A percentile compares a stretch with the other conserved stretches of the same genome.
phyloP scores from a whole-genome alignment of 2,888 invertebrate species.

The Lasioglossum oenotherae region DNA sequence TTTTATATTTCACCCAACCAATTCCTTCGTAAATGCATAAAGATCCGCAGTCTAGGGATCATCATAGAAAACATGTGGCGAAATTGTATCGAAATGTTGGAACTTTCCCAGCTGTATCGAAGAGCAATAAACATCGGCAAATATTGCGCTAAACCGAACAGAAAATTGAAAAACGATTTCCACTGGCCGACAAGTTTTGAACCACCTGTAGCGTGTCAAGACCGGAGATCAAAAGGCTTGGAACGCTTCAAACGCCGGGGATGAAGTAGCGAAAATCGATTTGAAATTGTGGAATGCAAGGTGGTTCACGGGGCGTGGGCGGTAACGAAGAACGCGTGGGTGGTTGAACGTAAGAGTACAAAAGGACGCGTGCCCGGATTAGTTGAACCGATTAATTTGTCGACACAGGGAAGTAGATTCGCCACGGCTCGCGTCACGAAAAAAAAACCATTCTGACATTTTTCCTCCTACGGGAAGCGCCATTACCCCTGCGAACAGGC shows the following conservation, averaged over 20 bases:
- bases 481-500: constrained; percentile 30
- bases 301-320: neutral
- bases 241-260: neutral
- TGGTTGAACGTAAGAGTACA: neutral
- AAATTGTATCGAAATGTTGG: neutral
- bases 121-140: neutral
- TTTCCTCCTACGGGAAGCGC: constrained; percentile 16
- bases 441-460: constrained; percentile 32
- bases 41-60: too few relatives aligned
- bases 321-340: neutral
- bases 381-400: constrained; percentile 25
- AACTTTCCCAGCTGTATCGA: neutral
- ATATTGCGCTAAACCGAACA: neutral
- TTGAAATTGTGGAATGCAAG: neutral
- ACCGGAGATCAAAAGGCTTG: neutral
- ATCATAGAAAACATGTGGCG: too few relatives aligned
- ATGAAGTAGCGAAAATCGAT: neutral
- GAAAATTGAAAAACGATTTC: neutral
- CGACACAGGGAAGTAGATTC: neutral
- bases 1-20: too few relatives aligned
- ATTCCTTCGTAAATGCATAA: too few relatives aligned
- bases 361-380: constrained; percentile 1
- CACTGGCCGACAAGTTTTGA: neutral
- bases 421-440: constrained; percentile 9
- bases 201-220: neutral